Conservation (phyloP, 2,113 vertebrate genomes). For the Mesoclemmys tuberculata region DNA sequence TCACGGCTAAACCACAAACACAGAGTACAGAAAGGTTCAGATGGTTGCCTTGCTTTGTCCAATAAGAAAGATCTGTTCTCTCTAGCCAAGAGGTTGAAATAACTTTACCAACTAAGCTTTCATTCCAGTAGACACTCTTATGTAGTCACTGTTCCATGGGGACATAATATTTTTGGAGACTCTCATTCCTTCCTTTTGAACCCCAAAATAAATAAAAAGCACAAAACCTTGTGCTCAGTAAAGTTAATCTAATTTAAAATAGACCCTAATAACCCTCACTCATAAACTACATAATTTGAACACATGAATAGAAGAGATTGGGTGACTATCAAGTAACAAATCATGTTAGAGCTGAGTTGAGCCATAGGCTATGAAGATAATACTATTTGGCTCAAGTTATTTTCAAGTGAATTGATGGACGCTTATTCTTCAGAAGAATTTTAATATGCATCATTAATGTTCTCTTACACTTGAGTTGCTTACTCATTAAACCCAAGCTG, state of each 20-base stretch:
- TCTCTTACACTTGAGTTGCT: not conserved
- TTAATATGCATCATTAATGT: not conserved
- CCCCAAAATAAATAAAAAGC: slow-evolving; percentile 7
- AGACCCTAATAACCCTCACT: not conserved
- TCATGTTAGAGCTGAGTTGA: not conserved
- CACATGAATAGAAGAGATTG: slow-evolving; percentile 26
- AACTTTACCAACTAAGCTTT: slow-evolving; percentile 28
- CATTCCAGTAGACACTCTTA: slow-evolving; percentile 26
- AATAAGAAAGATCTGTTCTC: not conserved
- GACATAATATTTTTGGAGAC: slow-evolving; percentile 4
- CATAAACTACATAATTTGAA: slow-evolving; percentile 36
- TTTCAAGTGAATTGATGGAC: not conserved
- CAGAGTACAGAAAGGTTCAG: not conserved
- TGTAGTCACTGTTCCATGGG: slow-evolving; percentile 2
- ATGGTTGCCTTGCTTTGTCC: not conserved
- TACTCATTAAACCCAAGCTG: not conserved
- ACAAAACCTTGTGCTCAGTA: slow-evolving; percentile 34
- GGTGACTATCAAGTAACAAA: not conserved
- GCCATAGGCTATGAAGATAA: not conserved
- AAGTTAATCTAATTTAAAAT: slow-evolving; percentile 33
- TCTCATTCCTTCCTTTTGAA: not conserved
- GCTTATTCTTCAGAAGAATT: not conserved
- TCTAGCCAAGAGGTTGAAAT: not conserved
- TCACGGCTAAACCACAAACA: not conserved
- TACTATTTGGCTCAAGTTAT: not conserved